phyloP scores from a whole-genome alignment of 1,140 invertebrate species.

The Cataglyphis hispanica region DNA sequence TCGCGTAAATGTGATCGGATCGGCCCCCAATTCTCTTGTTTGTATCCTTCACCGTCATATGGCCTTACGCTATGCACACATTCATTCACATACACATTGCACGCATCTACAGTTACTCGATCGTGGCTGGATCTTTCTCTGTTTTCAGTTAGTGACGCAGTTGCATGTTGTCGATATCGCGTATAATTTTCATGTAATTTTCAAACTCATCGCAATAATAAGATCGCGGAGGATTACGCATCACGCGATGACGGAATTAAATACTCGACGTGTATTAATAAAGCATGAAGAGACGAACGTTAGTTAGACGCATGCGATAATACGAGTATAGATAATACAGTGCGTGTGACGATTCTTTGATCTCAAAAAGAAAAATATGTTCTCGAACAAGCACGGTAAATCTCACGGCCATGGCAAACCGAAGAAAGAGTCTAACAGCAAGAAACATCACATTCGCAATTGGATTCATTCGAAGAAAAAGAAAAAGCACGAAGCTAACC shows the following conservation, averaged over 20 bases:
- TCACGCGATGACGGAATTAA: constrained; percentile 2
- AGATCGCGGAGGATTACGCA: neutral
- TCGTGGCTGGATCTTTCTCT: neutral
- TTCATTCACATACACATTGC: neutral
- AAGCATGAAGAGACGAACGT: neutral
- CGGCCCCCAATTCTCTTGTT: neutral
- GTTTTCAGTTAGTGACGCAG: constrained; percentile 3
- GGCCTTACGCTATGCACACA: constrained; percentile 3
- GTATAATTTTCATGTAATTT: constrained; percentile 3
- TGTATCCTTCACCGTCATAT: constrained; percentile 26
- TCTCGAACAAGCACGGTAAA: constrained; percentile 3
- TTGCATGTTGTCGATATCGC: neutral
- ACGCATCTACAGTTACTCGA: constrained; percentile 29
- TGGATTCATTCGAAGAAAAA: constrained; percentile 18
- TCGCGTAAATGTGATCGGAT: neutral
- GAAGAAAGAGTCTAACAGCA: constrained; percentile 25
- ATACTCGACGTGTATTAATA: neutral
- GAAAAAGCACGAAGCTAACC: constrained; percentile 23
- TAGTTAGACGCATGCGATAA: neutral
- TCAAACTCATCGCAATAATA: too few species aligned
- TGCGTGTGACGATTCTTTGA: neutral
- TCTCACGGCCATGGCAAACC: constrained; percentile 4
- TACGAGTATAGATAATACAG: neutral
- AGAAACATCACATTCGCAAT: constrained; percentile 39
- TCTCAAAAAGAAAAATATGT: neutral